Conservation (phyloP, 1,140 invertebrate species). For the Pseudomyrmex gracilis region DNA sequence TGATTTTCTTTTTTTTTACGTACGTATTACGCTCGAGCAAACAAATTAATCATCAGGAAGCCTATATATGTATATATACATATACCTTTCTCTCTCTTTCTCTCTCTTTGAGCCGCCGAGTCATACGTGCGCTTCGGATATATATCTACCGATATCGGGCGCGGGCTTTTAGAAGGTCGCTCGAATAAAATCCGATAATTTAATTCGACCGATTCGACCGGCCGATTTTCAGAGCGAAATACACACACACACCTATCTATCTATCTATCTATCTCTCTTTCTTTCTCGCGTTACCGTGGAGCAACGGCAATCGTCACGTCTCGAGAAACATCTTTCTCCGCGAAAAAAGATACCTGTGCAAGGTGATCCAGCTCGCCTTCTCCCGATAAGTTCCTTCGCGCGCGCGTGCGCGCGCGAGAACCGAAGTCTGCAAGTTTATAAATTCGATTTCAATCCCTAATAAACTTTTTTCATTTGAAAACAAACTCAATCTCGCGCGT, state of each 20-base stretch:
- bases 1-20: not conserved
- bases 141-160: slow-evolving; percentile 44
- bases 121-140: slow-evolving; percentile 29
- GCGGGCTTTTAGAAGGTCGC: slow-evolving; percentile 48
- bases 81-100: slow-evolving; percentile 8
- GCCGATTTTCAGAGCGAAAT: slow-evolving; percentile 15
- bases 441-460: too few species aligned
- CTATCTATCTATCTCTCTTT: not conserved
- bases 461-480: not conserved
- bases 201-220: slow-evolving; percentile 19
- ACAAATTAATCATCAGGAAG: slow-evolving; percentile 55
- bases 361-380: not conserved
- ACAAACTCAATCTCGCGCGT: not conserved
- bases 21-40: slow-evolving; percentile 34
- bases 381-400: not conserved
- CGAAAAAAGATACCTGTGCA: not conserved
- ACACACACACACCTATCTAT: too few species aligned
- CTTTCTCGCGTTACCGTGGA: not conserved
- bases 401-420: too few species aligned
- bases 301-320: not conserved
- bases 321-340: slow-evolving; percentile 1
- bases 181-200: slow-evolving; percentile 64
- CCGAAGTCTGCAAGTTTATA: too few species aligned
- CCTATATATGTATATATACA: too few species aligned
- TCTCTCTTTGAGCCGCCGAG: not conserved